Evolutionary conservation across 1,140 invertebrate species (phyloP).

Genomic region (Alviniconcha marisindica): DNA sequence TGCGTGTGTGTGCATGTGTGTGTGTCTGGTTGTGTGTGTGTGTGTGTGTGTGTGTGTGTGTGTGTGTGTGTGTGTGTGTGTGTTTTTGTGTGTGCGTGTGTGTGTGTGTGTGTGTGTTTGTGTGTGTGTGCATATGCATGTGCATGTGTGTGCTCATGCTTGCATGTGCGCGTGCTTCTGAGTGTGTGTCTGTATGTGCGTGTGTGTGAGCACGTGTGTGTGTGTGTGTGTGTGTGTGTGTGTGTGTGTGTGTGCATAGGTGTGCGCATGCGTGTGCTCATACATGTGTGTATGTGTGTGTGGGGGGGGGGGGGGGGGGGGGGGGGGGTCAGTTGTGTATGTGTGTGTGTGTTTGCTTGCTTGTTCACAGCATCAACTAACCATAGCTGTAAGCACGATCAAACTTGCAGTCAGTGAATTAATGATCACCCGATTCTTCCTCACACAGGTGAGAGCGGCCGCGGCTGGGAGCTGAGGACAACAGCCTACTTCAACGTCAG

Average conservation of each 20-base stretch:
- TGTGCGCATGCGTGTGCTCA: not conserved
- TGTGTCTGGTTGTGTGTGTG: constrained; percentile 11
- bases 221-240: not conserved
- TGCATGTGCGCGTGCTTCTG: not conserved
- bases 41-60: not conserved
- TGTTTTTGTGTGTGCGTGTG: no score
- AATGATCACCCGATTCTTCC: not conserved
- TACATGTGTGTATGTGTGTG: not conserved
- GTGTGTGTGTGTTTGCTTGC: not conserved
- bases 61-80: no score
- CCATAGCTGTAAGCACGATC: not conserved
- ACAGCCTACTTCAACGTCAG: not conserved
- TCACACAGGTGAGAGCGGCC: not conserved
- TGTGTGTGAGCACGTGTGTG: not conserved
- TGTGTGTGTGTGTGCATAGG: not conserved
- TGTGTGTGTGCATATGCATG: not conserved
- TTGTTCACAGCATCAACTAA: not conserved
- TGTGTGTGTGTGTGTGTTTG: constrained; percentile 20
- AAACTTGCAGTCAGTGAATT: not conserved
- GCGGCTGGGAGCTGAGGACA: not conserved
- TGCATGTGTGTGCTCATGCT: not conserved
- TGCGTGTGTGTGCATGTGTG: not conserved
- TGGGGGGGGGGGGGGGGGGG: no score
- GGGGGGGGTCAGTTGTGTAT: no score
- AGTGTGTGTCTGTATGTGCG: not conserved